Evolutionary conservation across 2,113 vertebrate genomes (phyloP).

Genomic region (Zapus hudsonius): DNA sequence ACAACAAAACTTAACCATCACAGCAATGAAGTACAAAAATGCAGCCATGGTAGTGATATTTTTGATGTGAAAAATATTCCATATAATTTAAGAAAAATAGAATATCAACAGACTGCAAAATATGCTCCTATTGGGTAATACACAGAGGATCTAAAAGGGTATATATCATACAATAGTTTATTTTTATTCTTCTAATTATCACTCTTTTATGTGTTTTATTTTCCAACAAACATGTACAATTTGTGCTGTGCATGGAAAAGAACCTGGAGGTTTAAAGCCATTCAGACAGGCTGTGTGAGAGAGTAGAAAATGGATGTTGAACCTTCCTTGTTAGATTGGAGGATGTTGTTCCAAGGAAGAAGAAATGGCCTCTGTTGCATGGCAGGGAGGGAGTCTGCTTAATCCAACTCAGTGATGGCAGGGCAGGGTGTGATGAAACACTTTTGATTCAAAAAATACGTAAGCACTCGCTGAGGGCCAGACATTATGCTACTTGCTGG

Average conservation of each 20-base stretch:
- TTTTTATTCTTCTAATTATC: background rate
- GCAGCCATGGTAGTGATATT: background rate
- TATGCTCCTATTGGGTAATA: background rate
- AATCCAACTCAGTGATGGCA: background rate
- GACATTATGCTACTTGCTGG: background rate
- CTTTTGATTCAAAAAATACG: background rate
- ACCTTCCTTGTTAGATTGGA: background rate
- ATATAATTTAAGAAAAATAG: background rate
- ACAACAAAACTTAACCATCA: too few species aligned
- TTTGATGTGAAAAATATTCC: conserved; percentile 1
- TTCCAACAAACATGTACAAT: background rate
- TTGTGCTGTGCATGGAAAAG: background rate
- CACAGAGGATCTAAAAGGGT: background rate
- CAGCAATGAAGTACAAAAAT: too few species aligned
- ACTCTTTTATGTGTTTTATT: background rate
- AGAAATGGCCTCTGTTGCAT: background rate
- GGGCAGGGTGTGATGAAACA: background rate
- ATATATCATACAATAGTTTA: background rate
- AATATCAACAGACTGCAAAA: background rate
- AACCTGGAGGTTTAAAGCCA: background rate
- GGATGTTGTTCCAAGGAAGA: background rate
- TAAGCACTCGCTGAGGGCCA: background rate
- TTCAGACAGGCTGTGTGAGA: background rate
- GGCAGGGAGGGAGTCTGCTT: background rate
- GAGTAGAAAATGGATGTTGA: background rate